Evolutionary conservation across 2,797 vertebrate species (phyloP), one percentile per base, ranked within the genome.

Genomic region (Parotocinclus haroldoi): DNA sequence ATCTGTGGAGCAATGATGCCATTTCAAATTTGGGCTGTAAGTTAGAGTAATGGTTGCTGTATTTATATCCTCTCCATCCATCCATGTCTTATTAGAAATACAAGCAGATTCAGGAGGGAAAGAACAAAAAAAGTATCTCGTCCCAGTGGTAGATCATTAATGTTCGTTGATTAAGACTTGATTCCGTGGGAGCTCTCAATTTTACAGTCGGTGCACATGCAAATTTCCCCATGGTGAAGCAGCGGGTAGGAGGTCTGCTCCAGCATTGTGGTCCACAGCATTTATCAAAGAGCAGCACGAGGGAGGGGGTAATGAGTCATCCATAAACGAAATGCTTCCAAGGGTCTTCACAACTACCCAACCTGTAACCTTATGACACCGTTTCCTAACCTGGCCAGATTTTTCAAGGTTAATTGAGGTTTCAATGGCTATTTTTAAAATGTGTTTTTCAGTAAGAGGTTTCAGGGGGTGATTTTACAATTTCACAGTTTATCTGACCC

Each of bases 161-260:
- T 75, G 52, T 60, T 77, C 83, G 84, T 81, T 84, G 80, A 83
- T 84, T 87, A 83, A 80, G 71, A 80, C 77, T 78, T 81, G 80
- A 83, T 86, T 86, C 77, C 74, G 72, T 69, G 73, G 79, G 81
- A 84, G 75, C 69, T 67, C 40, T 78, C 72, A 84, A 84, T 89
- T 87, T 85, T 84, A 87, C 83, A 86, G 75, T 83, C 78, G 79
- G 76, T 87, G 82, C 82, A 77, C 84, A 82, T 81, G 79, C 78
- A 84, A 84, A 85, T 80, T 80, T 80, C 78, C 62, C 74, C 18
- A 66, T 73, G 69, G 74, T 65, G 68, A 73, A 68, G 54, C 44
- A 36, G 48, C 62, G 66, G 54, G 61, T 71, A 69, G 54, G 65
- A 39, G 61, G 58, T 68, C 68, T 46, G 65, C 71, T 63, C 76